Evolutionary conservation across 2,113 vertebrate genomes (phyloP), one percentile per base, ranked within the genome.

Genomic region (Craseonycteris thonglongyai): DNA sequence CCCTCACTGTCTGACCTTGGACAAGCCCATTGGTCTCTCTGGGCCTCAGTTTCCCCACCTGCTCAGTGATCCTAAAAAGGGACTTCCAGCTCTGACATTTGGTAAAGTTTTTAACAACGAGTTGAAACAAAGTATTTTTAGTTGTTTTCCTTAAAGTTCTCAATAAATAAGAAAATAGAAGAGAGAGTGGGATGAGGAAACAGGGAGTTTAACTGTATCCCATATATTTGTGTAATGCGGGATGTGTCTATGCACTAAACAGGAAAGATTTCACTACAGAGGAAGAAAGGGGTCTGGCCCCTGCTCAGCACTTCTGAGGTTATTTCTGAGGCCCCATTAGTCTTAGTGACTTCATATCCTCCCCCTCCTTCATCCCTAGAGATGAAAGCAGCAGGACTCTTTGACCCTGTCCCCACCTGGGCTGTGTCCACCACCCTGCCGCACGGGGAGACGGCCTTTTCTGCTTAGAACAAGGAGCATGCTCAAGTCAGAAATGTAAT

Each of bases 81-180:
- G n/a, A 21, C 42, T 93, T 80, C 33, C 26, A 51, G 45, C 65
- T 88, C 65, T 30, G 13, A 74, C 33, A 38, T 38, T 54, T 33
- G 56, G 24, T 56, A 24, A 80, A 6, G 65, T 74, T 72, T 93
- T 71, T 72, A 80, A 72, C 38, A 30, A 12, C 42, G 16, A 80
- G 75, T 30, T 56, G 24, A 74, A 65, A 61, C 42, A 18, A 81
- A 74, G 24, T 45, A 33, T 54, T 79, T 61, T 88, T n/a, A 42
- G 16, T 63, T 88, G 26, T 42, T 93, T 88, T 87, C 33, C 47
- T 65, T 72, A 8, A 42, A 13, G 6, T 74, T 81, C 66, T 93
- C 56, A 30, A 22, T 74, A 35, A 81, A 63, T 72, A 54, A 74
- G 45, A 65, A 47, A 28, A 24, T 47, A 56, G 38, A 56, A 75